A percentile compares a stretch with the other conserved stretches of the same genome.
Conservation (phyloP, 2,797 vertebrate genomes). For the Manis pentadactyla region DNA sequence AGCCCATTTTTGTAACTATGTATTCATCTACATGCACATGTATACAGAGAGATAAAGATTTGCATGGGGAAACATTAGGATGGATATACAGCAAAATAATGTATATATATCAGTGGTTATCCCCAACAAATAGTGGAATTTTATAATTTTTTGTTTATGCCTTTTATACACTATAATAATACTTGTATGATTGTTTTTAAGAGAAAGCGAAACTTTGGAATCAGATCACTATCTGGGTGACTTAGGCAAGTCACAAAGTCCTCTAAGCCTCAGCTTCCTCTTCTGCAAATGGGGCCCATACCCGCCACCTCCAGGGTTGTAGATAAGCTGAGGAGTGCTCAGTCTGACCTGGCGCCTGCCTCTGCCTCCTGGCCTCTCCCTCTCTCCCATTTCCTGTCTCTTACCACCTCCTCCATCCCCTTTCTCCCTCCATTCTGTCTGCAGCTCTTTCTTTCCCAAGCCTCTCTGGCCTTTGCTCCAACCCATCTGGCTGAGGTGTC, state of each 20-base stretch:
- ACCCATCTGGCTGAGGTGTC: background rate
- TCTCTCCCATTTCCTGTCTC: background rate
- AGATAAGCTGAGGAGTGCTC: background rate
- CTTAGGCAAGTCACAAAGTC: background rate
- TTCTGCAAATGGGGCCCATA: background rate
- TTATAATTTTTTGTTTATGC: constrained; percentile 35
- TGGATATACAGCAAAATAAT: background rate
- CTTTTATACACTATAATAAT: constrained; percentile 12
- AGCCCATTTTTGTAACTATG: constrained; percentile 6
- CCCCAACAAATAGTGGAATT: constrained; percentile 48
- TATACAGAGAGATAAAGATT: background rate
- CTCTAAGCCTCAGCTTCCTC: background rate
- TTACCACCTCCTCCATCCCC: background rate
- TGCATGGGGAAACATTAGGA: constrained; percentile 21
- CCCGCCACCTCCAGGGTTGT: too few species aligned
- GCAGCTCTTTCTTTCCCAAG: background rate
- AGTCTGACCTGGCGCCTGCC: background rate
- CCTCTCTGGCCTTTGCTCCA: background rate
- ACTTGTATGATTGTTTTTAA: background rate
- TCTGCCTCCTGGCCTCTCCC: background rate
- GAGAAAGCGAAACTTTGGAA: background rate
- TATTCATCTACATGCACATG: background rate
- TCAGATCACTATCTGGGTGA: background rate
- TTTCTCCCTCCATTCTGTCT: background rate
- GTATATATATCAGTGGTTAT: background rate